Evolutionary conservation across 1,140 invertebrate species (phyloP).

Genomic region (Trinorchestia longiramus): DNA sequence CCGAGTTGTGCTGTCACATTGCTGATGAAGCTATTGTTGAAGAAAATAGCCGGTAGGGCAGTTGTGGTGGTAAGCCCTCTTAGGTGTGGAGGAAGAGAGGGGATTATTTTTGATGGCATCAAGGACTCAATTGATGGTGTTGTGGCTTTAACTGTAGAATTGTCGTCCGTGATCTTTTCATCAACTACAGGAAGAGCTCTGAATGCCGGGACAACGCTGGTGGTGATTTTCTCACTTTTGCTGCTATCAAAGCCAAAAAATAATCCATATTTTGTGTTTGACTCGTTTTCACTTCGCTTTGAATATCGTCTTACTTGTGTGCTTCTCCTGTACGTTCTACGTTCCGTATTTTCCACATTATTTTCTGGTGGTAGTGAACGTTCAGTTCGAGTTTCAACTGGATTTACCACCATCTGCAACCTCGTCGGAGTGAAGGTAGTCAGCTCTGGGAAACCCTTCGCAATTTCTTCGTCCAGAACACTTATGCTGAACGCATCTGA

Average conservation of each 20-base stretch:
- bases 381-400: neutral
- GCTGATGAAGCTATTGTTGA: slow-evolving; percentile 49
- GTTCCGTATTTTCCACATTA: neutral
- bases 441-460: neutral
- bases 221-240: neutral
- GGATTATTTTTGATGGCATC: slow-evolving; percentile 42
- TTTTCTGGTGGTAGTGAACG: neutral
- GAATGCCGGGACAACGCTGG: neutral
- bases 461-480: slow-evolving; percentile 1
- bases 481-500: slow-evolving; percentile 12
- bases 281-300: neutral
- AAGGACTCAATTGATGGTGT: slow-evolving; percentile 36
- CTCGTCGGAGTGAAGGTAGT: neutral
- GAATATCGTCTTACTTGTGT: neutral
- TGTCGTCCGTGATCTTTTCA: neutral
- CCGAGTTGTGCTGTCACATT: slow-evolving; percentile 56
- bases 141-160: neutral
- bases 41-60: slow-evolving; percentile 13
- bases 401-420: neutral
- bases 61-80: slow-evolving; percentile 11
- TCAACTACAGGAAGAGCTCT: neutral
- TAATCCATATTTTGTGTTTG: neutral
- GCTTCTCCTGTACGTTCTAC: neutral
- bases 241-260: neutral
- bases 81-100: slow-evolving; percentile 26